Percentiles rank a stretch among this genome's conserved stretches.
These are phyloP conservation scores for Helicolenus hilgendorfi DNA, from an alignment of 2,797 vertebrate species.

Conservation along the genomic window DNA sequence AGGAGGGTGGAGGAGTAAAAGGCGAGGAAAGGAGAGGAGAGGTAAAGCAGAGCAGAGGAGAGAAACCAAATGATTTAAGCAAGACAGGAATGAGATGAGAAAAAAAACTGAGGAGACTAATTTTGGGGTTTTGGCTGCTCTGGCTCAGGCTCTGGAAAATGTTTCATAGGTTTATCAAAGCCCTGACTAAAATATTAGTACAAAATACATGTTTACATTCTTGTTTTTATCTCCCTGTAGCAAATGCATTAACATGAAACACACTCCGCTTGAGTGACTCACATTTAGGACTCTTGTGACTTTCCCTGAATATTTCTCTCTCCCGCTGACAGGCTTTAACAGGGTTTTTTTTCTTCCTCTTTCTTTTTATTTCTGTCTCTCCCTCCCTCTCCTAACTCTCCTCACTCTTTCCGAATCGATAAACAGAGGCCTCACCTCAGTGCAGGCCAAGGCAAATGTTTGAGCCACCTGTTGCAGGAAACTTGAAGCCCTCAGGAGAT, in stretches of 20 bases:
- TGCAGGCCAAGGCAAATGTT: constrained; percentile 92
- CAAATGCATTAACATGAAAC: constrained; percentile 50
- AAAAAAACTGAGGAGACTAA: constrained; percentile 23
- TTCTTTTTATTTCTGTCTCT: constrained; percentile 22
- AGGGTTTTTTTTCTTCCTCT: not conserved
- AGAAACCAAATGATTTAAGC: constrained; percentile 47
- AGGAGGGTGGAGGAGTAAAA: constrained; percentile 37
- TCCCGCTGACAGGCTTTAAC: constrained; percentile 26
- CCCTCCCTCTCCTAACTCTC: constrained; percentile 48
- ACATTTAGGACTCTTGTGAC: constrained; percentile 10
- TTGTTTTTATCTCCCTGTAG: constrained; percentile 52
- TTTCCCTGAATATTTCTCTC: constrained; percentile 34
- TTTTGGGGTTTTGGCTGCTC: constrained; percentile 39
- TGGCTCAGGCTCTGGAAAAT: constrained; percentile 70
- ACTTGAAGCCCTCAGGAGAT: constrained; percentile 89
- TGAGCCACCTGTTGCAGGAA: constrained; percentile 92
- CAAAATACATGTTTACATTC: constrained; percentile 73
- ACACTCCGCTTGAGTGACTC: constrained; percentile 24
- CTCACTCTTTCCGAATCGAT: constrained; percentile 83
- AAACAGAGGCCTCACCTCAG: constrained; percentile 89
- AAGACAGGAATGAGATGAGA: constrained; percentile 30
- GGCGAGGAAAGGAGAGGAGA: constrained; percentile 65
- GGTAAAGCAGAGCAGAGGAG: constrained; percentile 52
- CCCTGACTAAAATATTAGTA: constrained; percentile 46
- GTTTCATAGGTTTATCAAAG: constrained; percentile 68